A percentile compares a stretch with the other conserved stretches of the same genome.
Conservation (phyloP, 2,797 vertebrate species). For the Gallinago stenura region DNA sequence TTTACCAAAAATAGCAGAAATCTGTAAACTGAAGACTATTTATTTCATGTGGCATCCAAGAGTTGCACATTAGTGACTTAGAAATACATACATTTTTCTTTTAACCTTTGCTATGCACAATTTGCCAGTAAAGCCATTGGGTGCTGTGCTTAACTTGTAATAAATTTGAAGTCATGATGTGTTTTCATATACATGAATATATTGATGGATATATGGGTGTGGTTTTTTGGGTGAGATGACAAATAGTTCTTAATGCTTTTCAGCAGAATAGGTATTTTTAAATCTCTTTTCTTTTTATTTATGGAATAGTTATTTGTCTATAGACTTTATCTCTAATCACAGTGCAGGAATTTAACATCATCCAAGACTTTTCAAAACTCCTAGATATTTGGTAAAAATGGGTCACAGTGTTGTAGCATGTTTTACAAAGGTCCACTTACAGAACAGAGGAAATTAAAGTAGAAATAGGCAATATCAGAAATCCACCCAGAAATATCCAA, state of each 20-base stretch:
- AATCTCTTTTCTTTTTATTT: not conserved
- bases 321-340: not conserved
- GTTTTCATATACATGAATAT: not conserved
- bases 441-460: not conserved
- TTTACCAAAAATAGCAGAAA: conserved; percentile 14
- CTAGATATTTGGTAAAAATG: not conserved
- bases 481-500: not conserved
- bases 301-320: not conserved
- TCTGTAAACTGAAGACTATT: conserved; percentile 30
- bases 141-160: not conserved
- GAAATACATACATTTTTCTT: not conserved
- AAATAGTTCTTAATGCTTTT: not conserved
- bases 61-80: not conserved
- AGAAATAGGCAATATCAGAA: not conserved
- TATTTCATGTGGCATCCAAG: not conserved
- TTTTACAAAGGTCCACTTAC: not conserved
- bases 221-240: not conserved
- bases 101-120: not conserved
- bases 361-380: not conserved
- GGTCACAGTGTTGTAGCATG: not conserved
- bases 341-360: not conserved
- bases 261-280: not conserved
- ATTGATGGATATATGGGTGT: not conserved
- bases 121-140: not conserved
- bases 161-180: not conserved